Evolutionary conservation across 2,113 vertebrate species (phyloP).

Genomic region (Hemicordylus capensis): DNA sequence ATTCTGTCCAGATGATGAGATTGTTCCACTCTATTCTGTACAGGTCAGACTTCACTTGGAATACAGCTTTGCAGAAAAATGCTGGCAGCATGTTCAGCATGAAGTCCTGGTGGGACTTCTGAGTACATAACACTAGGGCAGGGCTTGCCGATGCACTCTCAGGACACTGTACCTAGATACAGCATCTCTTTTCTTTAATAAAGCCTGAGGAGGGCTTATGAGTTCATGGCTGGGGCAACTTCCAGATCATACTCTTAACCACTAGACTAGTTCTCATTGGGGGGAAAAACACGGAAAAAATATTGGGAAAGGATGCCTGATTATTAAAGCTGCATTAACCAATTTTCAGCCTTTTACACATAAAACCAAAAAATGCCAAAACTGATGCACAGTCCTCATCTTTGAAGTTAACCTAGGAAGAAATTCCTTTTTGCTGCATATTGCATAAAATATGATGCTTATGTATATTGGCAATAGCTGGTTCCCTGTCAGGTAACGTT

Average conservation of each 20-base stretch:
- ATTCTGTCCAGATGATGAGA: too few relatives aligned
- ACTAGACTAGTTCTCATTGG: not conserved
- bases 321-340: not conserved
- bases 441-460: not conserved
- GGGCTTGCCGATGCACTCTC: too few relatives aligned
- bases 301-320: not conserved
- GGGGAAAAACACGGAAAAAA: not conserved
- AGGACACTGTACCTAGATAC: too few relatives aligned
- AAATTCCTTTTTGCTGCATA: not conserved
- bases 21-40: too few relatives aligned
- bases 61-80: too few relatives aligned
- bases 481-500: not conserved
- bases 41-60: too few relatives aligned
- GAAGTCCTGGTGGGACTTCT: too few relatives aligned
- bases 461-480: accelerated
- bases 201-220: not conserved
- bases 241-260: not conserved
- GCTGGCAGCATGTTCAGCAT: too few relatives aligned
- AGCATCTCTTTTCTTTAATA: too few relatives aligned
- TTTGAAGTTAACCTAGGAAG: not conserved
- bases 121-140: too few relatives aligned
- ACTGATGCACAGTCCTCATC: not conserved
- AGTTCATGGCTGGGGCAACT: not conserved
- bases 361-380: not conserved
- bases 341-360: not conserved